A percentile compares a stretch with the other conserved stretches of the same genome.
Evolutionary conservation across 1,140 invertebrate genomes (phyloP).

Genomic region (Drosophila sturtevanti): DNA sequence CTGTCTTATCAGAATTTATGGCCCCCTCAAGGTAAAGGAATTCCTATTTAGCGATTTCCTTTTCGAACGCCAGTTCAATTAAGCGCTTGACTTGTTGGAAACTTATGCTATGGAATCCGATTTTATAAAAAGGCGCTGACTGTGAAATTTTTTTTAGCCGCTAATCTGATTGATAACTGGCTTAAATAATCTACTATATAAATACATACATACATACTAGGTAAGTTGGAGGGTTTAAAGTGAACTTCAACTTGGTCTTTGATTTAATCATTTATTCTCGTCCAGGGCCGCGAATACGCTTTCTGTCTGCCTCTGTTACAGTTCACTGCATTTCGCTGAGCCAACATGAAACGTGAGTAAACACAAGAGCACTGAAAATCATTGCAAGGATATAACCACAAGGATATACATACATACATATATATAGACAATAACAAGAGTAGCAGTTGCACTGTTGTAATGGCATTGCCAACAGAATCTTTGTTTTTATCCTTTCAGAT

Average conservation of each 20-base stretch:
- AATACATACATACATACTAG: background rate
- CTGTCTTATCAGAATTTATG: conserved; percentile 9
- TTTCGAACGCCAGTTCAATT: conserved; percentile 30
- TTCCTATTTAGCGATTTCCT: conserved; percentile 10
- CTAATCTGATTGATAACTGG: conserved; percentile 46
- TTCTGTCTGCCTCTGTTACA: conserved; percentile 33
- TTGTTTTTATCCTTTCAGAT: conserved; percentile 44
- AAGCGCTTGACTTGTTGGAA: conserved; percentile 39
- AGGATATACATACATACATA: conserved; percentile 19
- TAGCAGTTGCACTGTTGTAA: conserved; percentile 35
- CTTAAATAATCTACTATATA: conserved; percentile 5
- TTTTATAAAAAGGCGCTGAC: conserved; percentile 31
- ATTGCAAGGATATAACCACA: conserved; percentile 54
- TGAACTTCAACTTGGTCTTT: conserved; percentile 43
- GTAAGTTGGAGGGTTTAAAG: conserved; percentile 30
- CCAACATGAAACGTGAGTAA: conserved; percentile 46
- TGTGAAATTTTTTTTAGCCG: conserved; percentile 34
- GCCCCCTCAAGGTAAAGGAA: background rate
- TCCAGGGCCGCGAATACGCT: conserved; percentile 34
- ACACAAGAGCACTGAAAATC: conserved; percentile 45
- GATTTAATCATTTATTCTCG: conserved; percentile 60
- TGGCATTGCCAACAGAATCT: conserved; percentile 54
- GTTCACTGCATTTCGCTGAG: conserved; percentile 39
- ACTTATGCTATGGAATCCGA: background rate
- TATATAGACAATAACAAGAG: conserved; percentile 5